These are phyloP conservation scores for Lepidurus couesii DNA, from an alignment of 1,140 invertebrate species.

Conservation along the genomic window DNA sequence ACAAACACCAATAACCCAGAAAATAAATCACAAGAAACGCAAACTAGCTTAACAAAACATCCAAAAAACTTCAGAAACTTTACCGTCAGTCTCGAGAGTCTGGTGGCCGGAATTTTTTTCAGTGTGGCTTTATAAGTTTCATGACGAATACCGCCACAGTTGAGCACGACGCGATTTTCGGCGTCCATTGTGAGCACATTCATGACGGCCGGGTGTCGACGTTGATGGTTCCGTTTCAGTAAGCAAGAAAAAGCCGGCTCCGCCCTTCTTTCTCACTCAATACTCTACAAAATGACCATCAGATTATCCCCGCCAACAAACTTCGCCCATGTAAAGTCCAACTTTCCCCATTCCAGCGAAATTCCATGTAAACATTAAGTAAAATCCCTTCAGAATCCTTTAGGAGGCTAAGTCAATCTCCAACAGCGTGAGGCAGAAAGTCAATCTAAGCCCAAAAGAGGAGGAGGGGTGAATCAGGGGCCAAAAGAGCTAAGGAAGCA, in stretches of 20 bases:
- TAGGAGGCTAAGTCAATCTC: no score
- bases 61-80: conserved; percentile 53
- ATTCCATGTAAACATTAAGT: no score
- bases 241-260: neutral
- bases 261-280: neutral
- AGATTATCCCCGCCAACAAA: neutral
- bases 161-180: conserved; percentile 95
- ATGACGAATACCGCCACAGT: conserved; percentile 95
- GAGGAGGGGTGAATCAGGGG: neutral
- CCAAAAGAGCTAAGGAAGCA: conserved; percentile 1
- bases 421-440: neutral
- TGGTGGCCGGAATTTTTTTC: conserved; percentile 90
- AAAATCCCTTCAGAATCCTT: no score
- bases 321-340: no score
- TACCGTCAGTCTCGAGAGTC: conserved; percentile 72
- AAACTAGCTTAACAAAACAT: conserved; percentile 51
- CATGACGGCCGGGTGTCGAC: conserved; percentile 47
- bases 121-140: conserved; percentile 84
- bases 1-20: neutral
- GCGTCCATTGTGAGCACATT: conserved; percentile 81
- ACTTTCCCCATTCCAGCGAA: no score
- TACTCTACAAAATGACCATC: neutral
- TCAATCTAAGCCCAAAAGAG: neutral
- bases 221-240: neutral
- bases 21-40: conserved; percentile 33